phyloP scores from a whole-genome alignment of 2,113 vertebrate genomes.

The Micronycteris hirsuta region DNA sequence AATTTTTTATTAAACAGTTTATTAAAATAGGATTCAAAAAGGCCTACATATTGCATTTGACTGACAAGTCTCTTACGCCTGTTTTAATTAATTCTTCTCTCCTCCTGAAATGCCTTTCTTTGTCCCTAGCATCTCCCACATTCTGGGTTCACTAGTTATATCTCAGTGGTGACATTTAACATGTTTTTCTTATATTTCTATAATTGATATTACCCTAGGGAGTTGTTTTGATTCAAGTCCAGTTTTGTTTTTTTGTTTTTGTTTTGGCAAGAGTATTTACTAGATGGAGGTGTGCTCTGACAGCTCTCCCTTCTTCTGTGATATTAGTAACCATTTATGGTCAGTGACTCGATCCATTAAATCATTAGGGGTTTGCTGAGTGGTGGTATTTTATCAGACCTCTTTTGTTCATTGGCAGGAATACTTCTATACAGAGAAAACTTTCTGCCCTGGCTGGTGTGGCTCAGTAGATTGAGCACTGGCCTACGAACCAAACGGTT shows the following conservation, averaged over 20 bases:
- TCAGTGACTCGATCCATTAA: background rate
- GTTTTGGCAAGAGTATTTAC: background rate
- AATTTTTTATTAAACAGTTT: slow-evolving; percentile 10
- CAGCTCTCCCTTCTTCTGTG: background rate
- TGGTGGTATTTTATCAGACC: background rate
- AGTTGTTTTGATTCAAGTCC: background rate
- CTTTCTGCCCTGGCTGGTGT: too few relatives aligned
- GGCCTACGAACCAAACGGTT: too few relatives aligned
- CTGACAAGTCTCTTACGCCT: background rate
- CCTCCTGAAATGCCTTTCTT: slow-evolving; percentile 1
- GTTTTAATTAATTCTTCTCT: background rate
- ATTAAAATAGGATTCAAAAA: slow-evolving; percentile 32
- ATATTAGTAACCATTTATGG: background rate
- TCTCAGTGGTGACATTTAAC: background rate
- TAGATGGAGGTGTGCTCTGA: background rate
- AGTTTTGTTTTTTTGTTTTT: background rate
- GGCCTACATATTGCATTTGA: background rate
- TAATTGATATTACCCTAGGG: background rate
- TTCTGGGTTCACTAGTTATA: background rate
- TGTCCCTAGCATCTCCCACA: background rate
- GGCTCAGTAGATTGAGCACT: too few relatives aligned
- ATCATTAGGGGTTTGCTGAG: background rate
- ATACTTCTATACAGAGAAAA: background rate
- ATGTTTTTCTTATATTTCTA: background rate
- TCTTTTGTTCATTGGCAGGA: background rate